A percentile compares a stretch with the other conserved stretches of the same genome.
Evolutionary conservation across 2,113 vertebrate species (phyloP).

Genomic region (Paradisaea rubra): DNA sequence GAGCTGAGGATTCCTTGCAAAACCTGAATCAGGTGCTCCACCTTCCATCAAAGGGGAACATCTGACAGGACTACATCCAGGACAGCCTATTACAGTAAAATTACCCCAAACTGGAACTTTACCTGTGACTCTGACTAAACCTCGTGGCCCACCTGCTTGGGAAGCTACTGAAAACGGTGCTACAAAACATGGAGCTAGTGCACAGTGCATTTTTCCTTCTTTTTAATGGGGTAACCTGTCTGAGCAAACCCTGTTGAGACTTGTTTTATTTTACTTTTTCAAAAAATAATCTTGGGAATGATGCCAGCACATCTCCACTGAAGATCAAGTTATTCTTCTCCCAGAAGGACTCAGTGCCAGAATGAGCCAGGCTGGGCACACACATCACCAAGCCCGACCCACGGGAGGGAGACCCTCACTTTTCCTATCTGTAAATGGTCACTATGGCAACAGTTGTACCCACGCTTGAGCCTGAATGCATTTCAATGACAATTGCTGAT

Average conservation of each 20-base stretch:
- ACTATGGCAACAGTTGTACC: not conserved
- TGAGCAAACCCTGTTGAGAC: not conserved
- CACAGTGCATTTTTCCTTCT: not conserved
- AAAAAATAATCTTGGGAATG: not conserved
- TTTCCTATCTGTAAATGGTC: not conserved
- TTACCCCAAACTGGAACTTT: not conserved
- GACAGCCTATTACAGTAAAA: not conserved
- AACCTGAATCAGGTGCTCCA: not conserved
- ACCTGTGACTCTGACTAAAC: not conserved
- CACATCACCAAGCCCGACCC: not conserved
- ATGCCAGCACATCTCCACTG: not conserved
- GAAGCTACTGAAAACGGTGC: not conserved
- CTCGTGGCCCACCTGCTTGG: not conserved
- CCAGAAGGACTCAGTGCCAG: too few species aligned
- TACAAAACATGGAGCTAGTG: not conserved
- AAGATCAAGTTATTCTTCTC: not conserved
- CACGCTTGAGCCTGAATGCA: not conserved
- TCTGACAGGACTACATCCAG: not conserved
- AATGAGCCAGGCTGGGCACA: not conserved
- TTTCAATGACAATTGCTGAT: not conserved
- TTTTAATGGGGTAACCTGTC: not conserved
- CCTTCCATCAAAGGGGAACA: not conserved
- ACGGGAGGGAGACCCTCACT: rapidly evolving
- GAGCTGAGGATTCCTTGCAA: not conserved
- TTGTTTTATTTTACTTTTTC: not conserved